Base-by-base conservation (phyloP, 2,113 vertebrate species). In the Stigmatopora argus region DNA sequence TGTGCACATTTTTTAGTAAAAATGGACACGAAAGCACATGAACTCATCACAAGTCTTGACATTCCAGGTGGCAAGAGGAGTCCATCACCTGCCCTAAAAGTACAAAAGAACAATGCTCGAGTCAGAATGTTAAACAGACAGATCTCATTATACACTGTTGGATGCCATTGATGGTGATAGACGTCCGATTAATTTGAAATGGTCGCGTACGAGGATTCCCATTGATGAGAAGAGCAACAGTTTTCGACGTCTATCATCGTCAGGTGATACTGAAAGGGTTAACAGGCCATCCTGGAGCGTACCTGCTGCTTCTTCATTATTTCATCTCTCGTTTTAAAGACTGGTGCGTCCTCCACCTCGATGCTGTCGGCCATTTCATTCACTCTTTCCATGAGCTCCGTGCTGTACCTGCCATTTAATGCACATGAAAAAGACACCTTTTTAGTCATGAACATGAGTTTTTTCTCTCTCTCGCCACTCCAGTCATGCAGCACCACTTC, bases 361-460 rank as follows among this genome's bases (percentile, higher is more conserved):
- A 95, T 90, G 7, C 92, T 93, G 38, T 94, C 90, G 17, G 92
- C 93, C 93, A 95, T 96, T 68, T 90, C 90, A n/a, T 80, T 90
- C 63, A 95, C 94, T 66, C 87, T 94, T 34, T 93, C 91, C 84
- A 94, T 85, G 44, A 96, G 89, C 62, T 91, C 90, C 19, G 86
- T 70, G 80, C 67, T 92, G 48, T 95, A 95, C 64, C 94, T 95
- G 80, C 55, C 5, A 58, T 66, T 1, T 8, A 41, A 41, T 41
- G 38, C 9, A 41, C 38, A 41, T 4, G 4, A 41, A 10, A 1
- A 41, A 7, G 26, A 1, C 26, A 31, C 26, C 2, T 31, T 3
- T 31, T 31, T 31, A 31, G 26, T 31, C 26, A 31, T 31, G n/a
- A n/a, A n/a, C n/a, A n/a, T n/a, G n/a, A n/a, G n/a, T n/a, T n/a